phyloP scores from a whole-genome alignment of 2,888 invertebrate genomes.

The Carabus problematicus region DNA sequence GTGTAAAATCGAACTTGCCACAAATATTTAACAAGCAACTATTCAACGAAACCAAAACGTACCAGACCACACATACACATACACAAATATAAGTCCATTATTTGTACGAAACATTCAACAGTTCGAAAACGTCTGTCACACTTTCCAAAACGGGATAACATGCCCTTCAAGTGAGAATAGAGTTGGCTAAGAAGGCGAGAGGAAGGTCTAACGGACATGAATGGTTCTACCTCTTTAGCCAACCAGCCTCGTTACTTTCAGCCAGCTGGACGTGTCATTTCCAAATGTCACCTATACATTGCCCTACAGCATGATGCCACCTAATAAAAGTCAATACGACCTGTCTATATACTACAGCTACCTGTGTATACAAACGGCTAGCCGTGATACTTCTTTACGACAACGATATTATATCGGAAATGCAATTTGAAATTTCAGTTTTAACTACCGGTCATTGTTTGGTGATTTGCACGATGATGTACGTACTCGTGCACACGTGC shows the following conservation, averaged over 20 bases:
- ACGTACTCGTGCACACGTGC: not conserved
- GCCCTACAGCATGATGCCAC: not conserved
- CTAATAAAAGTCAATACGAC: slow-evolving; percentile 33
- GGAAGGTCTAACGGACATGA: too few relatives aligned
- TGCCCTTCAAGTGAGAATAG: too few relatives aligned
- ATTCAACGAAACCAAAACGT: not conserved
- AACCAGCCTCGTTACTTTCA: slow-evolving; percentile 21
- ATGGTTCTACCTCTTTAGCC: slow-evolving; percentile 8
- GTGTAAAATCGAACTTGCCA: slow-evolving; percentile 9
- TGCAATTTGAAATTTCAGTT: slow-evolving; percentile 40
- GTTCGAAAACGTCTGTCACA: slow-evolving; percentile 27
- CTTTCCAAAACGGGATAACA: slow-evolving; percentile 1
- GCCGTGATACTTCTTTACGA: slow-evolving; percentile 29
- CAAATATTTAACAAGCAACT: not conserved
- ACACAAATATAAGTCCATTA: too few relatives aligned
- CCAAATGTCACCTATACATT: slow-evolving; percentile 31
- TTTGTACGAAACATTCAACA: slow-evolving; percentile 1
- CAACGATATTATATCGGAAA: slow-evolving; percentile 41
- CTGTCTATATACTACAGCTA: not conserved
- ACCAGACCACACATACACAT: not conserved
- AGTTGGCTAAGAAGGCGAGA: too few relatives aligned
- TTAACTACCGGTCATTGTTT: slow-evolving; percentile 16
- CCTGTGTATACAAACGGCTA: not conserved
- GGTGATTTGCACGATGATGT: too few relatives aligned
- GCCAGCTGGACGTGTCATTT: slow-evolving; percentile 39